These are phyloP conservation scores for Actinostola sp. DNA, from an alignment of 92 coral and sea anemone species.

Conservation along the genomic window DNA sequence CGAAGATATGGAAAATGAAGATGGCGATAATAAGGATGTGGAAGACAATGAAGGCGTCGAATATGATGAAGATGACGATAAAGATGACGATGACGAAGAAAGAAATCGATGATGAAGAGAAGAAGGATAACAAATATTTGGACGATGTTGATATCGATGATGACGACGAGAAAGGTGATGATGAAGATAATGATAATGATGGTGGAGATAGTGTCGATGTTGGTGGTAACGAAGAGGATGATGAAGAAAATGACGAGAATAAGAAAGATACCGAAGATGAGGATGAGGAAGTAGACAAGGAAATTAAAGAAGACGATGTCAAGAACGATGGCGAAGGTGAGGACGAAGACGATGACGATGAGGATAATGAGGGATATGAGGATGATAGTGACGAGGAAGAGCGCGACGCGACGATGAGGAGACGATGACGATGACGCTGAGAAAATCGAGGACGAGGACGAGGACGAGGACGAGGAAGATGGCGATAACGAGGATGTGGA, in stretches of 20 bases:
- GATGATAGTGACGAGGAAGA: neutral
- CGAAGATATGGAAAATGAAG: conserved; percentile 1
- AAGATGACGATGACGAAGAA: conserved; percentile 1
- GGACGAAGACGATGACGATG: neutral
- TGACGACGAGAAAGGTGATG: neutral
- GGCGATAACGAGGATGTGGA: neutral
- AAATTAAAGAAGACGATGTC: neutral
- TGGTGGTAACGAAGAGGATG: neutral
- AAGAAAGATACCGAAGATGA: neutral
- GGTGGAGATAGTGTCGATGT: neutral
- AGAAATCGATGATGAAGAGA: conserved; percentile 12
- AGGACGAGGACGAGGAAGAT: neutral
- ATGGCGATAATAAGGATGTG: neutral
- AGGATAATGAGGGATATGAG: neutral
- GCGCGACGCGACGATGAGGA: conserved; percentile 2
- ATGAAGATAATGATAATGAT: neutral
- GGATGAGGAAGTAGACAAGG: neutral
- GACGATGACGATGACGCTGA: neutral
- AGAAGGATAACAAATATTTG: neutral
- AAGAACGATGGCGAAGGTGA: neutral
- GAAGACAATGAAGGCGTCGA: neutral
- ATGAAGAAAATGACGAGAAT: neutral
- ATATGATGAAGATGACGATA: conserved; percentile 7
- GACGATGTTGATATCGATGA: neutral
- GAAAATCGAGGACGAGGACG: neutral